Percentiles rank a stretch among this genome's conserved stretches.
phyloP scores from a whole-genome alignment of 2,113 vertebrate species.

The Leptobrachium leishanense region DNA sequence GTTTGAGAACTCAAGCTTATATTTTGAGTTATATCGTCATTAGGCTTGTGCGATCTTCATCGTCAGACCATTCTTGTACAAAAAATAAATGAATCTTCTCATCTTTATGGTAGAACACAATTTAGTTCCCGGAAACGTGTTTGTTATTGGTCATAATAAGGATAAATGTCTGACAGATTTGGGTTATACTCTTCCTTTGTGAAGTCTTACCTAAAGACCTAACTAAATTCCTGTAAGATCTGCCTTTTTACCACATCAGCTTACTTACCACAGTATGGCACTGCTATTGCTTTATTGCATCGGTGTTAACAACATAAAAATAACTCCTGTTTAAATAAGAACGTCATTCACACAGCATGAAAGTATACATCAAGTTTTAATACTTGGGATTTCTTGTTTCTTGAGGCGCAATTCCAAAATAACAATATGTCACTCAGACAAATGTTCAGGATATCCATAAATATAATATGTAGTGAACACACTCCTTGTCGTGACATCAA shows the following conservation, averaged over 20 bases:
- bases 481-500: not conserved
- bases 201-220: too few species aligned
- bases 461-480: conserved; percentile 42
- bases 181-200: too few species aligned
- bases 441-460: conserved; percentile 55
- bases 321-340: conserved; percentile 62
- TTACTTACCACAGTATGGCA: not conserved
- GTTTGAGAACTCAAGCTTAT: too few species aligned
- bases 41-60: too few species aligned
- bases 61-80: too few species aligned
- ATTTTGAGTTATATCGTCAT: too few species aligned
- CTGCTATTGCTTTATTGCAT: conserved; percentile 12
- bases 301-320: conserved; percentile 59
- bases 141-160: too few species aligned
- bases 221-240: too few species aligned
- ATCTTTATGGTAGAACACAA: too few species aligned
- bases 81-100: too few species aligned
- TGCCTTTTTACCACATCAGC: not conserved
- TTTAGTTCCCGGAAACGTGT: too few species aligned
- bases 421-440: conserved; percentile 57
- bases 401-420: conserved; percentile 62
- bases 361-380: conserved; percentile 55
- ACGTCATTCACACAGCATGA: conserved; percentile 46
- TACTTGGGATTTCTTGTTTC: conserved; percentile 54
- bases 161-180: too few species aligned